Conservation (phyloP, 2,797 vertebrate genomes). For the Aldrovandia affinis region DNA sequence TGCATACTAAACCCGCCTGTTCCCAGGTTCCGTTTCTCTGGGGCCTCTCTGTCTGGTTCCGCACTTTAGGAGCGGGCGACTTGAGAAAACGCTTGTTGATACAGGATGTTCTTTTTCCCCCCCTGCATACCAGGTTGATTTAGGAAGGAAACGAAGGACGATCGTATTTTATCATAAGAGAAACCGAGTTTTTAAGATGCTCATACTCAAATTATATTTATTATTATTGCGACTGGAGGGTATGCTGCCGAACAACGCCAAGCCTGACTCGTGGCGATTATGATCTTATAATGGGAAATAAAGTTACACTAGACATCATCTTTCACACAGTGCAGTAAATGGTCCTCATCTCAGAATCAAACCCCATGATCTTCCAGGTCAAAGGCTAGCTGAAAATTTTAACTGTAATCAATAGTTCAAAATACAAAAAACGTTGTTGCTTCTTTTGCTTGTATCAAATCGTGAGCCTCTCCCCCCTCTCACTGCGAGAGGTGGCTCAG, state of each 20-base stretch:
- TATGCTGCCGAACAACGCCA: not conserved
- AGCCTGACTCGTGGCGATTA: not conserved
- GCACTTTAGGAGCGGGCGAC: conserved; percentile 1
- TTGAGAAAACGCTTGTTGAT: conserved; percentile 8
- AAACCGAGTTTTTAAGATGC: not conserved
- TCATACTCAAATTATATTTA: not conserved
- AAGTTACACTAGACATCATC: not conserved
- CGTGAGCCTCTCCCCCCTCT: no score
- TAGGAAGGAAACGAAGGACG: not conserved
- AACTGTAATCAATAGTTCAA: no score
- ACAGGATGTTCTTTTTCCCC: not conserved
- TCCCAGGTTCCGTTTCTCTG: conserved; percentile 45
- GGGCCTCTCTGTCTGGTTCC: conserved; percentile 15
- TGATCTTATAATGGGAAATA: not conserved
- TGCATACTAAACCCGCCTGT: conserved; percentile 47
- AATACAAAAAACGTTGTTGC: no score
- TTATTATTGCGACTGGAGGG: not conserved
- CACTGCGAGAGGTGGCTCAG: no score
- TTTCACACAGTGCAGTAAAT: not conserved
- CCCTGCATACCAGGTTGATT: not conserved
- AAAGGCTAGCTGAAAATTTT: no score
- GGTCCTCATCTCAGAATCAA: not conserved
- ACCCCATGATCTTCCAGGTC: not conserved
- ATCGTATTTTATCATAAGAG: not conserved
- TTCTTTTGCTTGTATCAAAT: not conserved